phyloP scores from a whole-genome alignment of 2,797 vertebrate genomes.

The Forpus xanthops region DNA sequence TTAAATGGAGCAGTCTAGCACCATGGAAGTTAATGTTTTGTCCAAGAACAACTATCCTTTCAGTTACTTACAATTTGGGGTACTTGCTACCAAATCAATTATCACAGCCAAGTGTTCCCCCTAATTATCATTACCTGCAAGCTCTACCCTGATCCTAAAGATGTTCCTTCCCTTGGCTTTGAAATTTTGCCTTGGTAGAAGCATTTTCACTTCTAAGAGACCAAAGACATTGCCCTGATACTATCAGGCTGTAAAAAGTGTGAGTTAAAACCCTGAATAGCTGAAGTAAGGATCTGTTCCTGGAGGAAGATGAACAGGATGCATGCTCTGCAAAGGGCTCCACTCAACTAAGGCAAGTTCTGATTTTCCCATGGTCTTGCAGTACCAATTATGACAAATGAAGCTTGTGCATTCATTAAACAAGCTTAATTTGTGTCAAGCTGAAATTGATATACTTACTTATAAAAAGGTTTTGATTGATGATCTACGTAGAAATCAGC shows the following conservation, averaged over 20 bases:
- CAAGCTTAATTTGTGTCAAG: not conserved
- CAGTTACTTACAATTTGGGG: not conserved
- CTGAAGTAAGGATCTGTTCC: not conserved
- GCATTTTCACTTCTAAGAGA: not conserved
- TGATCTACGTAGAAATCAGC: constrained; percentile 89
- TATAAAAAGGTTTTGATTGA: constrained; percentile 89
- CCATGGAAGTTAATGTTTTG: not conserved
- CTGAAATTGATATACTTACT: constrained; percentile 78
- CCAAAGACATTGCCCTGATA: constrained; percentile 5
- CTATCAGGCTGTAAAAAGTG: not conserved
- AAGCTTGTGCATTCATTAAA: not conserved
- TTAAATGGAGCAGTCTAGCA: not conserved
- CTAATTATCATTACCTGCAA: not conserved
- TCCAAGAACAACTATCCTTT: not conserved
- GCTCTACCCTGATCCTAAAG: not conserved
- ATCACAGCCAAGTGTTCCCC: not conserved
- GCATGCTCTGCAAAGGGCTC: not conserved
- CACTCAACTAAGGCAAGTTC: not conserved
- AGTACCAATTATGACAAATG: not conserved
- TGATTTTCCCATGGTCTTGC: not conserved
- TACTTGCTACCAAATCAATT: not conserved
- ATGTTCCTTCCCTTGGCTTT: not conserved
- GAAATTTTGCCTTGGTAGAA: not conserved
- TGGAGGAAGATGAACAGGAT: not conserved
- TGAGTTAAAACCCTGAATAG: not conserved